Conservation (phyloP, 2,113 vertebrate genomes). For the Blennius ocellaris region DNA sequence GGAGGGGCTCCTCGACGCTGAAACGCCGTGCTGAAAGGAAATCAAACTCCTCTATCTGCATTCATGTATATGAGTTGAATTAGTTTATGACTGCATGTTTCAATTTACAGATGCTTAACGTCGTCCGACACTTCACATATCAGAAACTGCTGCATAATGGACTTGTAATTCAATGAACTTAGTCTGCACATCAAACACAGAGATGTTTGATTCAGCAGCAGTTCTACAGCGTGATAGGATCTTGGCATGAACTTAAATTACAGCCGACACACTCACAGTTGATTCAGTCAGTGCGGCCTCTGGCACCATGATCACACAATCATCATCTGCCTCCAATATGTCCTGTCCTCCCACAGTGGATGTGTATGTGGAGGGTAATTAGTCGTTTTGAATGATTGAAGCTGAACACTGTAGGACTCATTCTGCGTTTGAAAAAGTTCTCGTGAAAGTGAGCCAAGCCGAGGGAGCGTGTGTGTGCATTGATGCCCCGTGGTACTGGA, state of each 20-base stretch:
- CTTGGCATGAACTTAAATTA: constrained; percentile 22
- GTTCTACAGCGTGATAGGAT: constrained; percentile 18
- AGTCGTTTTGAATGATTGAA: constrained; percentile 57
- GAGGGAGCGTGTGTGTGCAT: background rate
- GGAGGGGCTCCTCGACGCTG: background rate
- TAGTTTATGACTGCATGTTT: constrained; percentile 8
- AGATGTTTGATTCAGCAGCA: constrained; percentile 2
- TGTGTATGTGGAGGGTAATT: constrained; percentile 53
- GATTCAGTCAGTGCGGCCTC: constrained; percentile 38
- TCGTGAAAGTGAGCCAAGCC: constrained; percentile 24
- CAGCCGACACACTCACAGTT: constrained; percentile 30
- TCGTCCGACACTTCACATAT: constrained; percentile 10
- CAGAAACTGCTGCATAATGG: constrained; percentile 13
- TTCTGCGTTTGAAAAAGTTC: constrained; percentile 24
- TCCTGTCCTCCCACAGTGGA: constrained; percentile 2
- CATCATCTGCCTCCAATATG: constrained; percentile 72
- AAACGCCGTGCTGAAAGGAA: constrained; percentile 18
- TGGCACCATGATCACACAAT: constrained; percentile 57
- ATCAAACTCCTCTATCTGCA: constrained; percentile 10
- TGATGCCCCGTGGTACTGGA: constrained; percentile 1
- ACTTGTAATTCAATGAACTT: constrained; percentile 19
- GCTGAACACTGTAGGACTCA: constrained; percentile 25
- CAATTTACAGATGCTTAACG: constrained; percentile 26
- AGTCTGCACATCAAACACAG: background rate
- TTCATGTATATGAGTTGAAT: constrained; percentile 15